Conservation (phyloP, 2,888 invertebrate genomes). For the Bruchidius siliquastri region DNA sequence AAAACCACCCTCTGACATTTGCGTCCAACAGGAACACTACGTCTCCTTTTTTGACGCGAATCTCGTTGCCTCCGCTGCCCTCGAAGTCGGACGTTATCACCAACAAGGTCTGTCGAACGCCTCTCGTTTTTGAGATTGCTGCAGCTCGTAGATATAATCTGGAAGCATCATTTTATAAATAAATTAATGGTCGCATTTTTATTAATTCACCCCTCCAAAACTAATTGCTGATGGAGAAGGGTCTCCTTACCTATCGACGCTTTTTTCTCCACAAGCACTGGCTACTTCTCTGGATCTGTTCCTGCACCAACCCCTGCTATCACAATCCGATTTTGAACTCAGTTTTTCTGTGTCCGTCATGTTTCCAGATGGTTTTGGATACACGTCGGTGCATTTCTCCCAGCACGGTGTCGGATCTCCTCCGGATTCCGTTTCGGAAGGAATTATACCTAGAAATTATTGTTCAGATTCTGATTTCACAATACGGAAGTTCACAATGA, state of each 20-base stretch:
- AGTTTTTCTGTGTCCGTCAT: slow-evolving; percentile 74
- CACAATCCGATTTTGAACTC: slow-evolving; percentile 63
- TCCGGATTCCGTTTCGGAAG: slow-evolving; percentile 43
- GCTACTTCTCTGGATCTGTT: slow-evolving; percentile 35
- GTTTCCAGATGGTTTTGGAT: slow-evolving; percentile 76
- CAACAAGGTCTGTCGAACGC: slow-evolving; percentile 60
- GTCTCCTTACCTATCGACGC: slow-evolving; percentile 55
- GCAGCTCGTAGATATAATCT: slow-evolving; percentile 60
- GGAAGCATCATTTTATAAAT: neutral
- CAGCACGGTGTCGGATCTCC: slow-evolving; percentile 64
- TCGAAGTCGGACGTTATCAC: slow-evolving; percentile 66
- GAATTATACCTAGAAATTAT: slow-evolving; percentile 42
- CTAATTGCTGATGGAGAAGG: too few species aligned
- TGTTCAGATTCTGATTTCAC: too few species aligned
- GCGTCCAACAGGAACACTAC: slow-evolving; percentile 66
- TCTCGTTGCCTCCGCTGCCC: slow-evolving; percentile 56
- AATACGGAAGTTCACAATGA: too few species aligned
- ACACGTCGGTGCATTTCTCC: slow-evolving; percentile 77
- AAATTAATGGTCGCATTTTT: too few species aligned
- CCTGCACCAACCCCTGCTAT: slow-evolving; percentile 10
- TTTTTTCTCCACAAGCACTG: slow-evolving; percentile 60
- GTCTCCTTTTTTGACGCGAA: slow-evolving; percentile 67
- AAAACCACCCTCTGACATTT: slow-evolving; percentile 66
- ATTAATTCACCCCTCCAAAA: too few species aligned
- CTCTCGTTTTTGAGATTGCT: slow-evolving; percentile 48